Conservation (phyloP, 2,888 invertebrate species). For the Apamea anceps region DNA sequence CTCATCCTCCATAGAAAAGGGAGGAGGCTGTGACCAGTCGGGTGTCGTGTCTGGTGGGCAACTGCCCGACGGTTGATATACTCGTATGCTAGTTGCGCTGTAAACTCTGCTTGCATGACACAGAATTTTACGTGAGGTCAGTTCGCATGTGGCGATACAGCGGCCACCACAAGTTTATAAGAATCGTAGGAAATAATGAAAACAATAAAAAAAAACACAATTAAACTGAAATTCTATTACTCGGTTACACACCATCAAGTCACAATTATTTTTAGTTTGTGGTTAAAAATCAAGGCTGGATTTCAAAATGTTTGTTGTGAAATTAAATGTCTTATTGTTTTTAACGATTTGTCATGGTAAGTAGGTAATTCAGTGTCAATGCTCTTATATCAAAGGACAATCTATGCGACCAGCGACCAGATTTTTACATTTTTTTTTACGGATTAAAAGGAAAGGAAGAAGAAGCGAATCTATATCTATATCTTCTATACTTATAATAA, state of each 20-base stretch:
- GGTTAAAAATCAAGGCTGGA: neutral
- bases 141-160: neutral
- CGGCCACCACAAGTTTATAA: neutral
- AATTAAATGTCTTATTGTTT: conserved; percentile 12
- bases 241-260: neutral
- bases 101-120: no score
- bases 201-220: conserved; percentile 19
- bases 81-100: no score
- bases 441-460: neutral
- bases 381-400: neutral
- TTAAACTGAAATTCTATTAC: conserved; percentile 16
- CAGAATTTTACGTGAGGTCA: neutral
- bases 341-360: conserved; percentile 31
- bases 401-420: neutral
- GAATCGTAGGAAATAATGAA: conserved; percentile 26
- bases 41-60: no score
- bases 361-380: neutral
- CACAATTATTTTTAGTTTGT: neutral
- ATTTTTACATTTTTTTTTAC: neutral
- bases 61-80: no score
- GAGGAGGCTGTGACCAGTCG: no score
- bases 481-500: no score
- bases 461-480: no score
- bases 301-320: conserved; percentile 14
- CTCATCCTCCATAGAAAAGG: no score